A percentile compares a stretch with the other conserved stretches of the same genome.
Evolutionary conservation across 1,140 invertebrate species (phyloP).

Genomic region (Nasonia giraulti): DNA sequence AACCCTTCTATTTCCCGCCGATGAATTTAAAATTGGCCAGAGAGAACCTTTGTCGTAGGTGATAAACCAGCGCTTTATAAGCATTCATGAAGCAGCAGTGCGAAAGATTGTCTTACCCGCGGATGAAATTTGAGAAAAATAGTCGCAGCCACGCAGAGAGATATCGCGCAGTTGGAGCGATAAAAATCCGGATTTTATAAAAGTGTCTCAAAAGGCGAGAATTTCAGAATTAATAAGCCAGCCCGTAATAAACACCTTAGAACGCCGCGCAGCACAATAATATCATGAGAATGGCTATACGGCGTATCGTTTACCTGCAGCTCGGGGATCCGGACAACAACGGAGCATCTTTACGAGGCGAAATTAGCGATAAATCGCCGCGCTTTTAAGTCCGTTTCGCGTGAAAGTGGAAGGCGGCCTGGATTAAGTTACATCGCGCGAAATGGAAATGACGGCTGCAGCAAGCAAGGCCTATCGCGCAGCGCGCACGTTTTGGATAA

Average conservation of each 20-base stretch:
- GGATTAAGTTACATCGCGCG: constrained; percentile 48
- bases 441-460: constrained; percentile 42
- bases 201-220: constrained; percentile 3
- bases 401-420: constrained; percentile 17
- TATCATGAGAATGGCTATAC: constrained; percentile 23
- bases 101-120: neutral
- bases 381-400: constrained; percentile 31
- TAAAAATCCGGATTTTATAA: constrained; percentile 28
- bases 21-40: constrained; percentile 20
- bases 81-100: neutral
- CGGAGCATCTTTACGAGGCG: constrained; percentile 36
- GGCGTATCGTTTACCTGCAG: constrained; percentile 21
- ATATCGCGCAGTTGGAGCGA: neutral
- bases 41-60: neutral
- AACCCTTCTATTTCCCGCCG: constrained; percentile 11
- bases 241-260: constrained; percentile 20
- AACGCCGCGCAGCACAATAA: neutral
- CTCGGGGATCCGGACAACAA: constrained; percentile 3
- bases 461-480: neutral
- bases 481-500: constrained; percentile 32
- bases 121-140: neutral
- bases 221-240: constrained; percentile 30
- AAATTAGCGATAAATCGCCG: constrained; percentile 48
- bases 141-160: neutral
- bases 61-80: neutral